Evolutionary conservation across 1,140 invertebrate genomes (phyloP).

Genomic region (Harpegnathos saltator): DNA sequence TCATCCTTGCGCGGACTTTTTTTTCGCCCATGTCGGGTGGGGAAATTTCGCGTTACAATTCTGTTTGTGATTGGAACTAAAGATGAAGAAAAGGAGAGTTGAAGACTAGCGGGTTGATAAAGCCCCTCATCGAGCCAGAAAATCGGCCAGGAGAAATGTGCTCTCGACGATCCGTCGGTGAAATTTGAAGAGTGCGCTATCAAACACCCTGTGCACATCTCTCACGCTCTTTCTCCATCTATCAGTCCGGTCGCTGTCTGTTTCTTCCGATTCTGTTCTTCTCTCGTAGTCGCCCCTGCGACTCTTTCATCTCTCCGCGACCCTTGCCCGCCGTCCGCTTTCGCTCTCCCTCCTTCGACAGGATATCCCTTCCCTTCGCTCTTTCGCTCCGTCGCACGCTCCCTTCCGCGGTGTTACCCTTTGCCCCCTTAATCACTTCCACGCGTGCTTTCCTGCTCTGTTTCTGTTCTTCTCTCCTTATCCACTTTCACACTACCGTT

Average conservation of each 20-base stretch:
- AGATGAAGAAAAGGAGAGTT: too few species aligned
- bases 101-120: too few species aligned
- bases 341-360: background rate
- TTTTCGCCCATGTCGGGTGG: too few species aligned
- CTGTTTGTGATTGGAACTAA: too few species aligned
- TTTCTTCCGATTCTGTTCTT: conserved; percentile 28
- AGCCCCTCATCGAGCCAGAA: too few species aligned
- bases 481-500: background rate
- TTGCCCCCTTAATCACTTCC: conserved; percentile 4
- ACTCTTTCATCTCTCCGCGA: conserved; percentile 21
- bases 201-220: background rate
- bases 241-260: background rate
- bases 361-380: conserved; percentile 14
- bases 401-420: conserved; percentile 15
- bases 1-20: too few species aligned
- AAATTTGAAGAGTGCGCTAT: background rate
- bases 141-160: background rate
- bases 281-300: conserved; percentile 1
- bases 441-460: background rate
- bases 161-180: background rate
- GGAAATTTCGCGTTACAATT: too few species aligned
- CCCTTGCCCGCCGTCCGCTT: background rate
- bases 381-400: conserved; percentile 31
- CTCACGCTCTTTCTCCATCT: background rate
- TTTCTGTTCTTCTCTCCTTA: conserved; percentile 1